A percentile compares a stretch with the other conserved stretches of the same genome.
phyloP scores from a whole-genome alignment of 1,140 invertebrate genomes.

The Apis cerana region DNA sequence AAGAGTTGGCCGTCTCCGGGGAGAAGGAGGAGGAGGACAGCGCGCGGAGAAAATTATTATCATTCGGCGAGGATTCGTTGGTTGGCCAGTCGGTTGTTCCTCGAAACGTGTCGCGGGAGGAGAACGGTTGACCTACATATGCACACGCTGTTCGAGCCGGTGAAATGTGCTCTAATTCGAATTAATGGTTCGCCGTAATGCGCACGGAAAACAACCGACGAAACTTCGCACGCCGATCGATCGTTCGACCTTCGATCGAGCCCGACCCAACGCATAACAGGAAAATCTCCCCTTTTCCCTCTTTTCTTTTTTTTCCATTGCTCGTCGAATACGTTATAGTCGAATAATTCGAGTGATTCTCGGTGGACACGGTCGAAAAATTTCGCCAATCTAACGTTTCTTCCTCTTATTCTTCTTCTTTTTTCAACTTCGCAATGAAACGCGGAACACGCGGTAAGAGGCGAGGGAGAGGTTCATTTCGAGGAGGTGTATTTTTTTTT shows the following conservation, averaged over 20 bases:
- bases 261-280: conserved; percentile 15
- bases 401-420: too few species aligned
- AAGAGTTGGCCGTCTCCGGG: too few species aligned
- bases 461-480: too few species aligned
- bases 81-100: neutral
- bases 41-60: neutral
- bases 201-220: conserved; percentile 15
- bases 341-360: neutral
- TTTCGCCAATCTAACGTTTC: too few species aligned
- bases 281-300: neutral
- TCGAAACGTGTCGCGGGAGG: conserved; percentile 27
- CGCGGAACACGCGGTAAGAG: too few species aligned
- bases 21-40: neutral
- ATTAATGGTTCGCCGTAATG: conserved; percentile 37
- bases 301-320: too few species aligned
- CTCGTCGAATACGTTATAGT: neutral
- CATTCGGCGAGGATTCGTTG: conserved; percentile 6
- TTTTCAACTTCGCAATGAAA: too few species aligned
- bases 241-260: conserved; percentile 33
- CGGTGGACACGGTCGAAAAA: too few species aligned
- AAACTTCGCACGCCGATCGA: conserved; percentile 20
- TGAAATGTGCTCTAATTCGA: conserved; percentile 33
- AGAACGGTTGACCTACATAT: conserved; percentile 39
- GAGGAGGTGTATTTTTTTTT: too few species aligned
- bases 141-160: neutral